Evolutionary conservation across 1,140 invertebrate species (phyloP), one percentile per base, ranked within the genome.

Genomic region (Euwallacea fornicatus): DNA sequence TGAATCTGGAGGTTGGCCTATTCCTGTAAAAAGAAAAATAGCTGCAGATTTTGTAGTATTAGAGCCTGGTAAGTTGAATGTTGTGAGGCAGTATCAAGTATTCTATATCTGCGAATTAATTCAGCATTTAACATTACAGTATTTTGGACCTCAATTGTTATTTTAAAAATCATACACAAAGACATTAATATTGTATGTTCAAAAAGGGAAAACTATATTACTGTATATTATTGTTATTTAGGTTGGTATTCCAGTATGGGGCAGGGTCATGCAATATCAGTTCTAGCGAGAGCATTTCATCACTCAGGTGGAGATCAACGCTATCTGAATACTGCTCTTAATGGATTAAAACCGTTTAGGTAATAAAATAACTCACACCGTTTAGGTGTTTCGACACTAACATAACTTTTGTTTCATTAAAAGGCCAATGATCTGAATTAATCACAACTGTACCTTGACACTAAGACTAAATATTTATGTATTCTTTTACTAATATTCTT

Each of bases 261-360:
- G 6, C 96, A 98, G 81, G 97, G 97, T 0, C 97, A 99, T 81
- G 96, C 92, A 0, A 93, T 99, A 69, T 98, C 96, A 0, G 87
- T 98, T 9, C 83, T 99, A 58, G 89, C 94, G 3, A 85, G 98
- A 74, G 96, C 97, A 0, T 97, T 93, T 83, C 86, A 91, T 81
- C 87, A 90, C 79, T 95, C 93, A 13, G 88, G 90, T 59, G 87
- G 91, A 9, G 88, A 94, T 76, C 77, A 82, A 60, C 81, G 82
- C 56, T 99, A 96, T 83, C 84, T 98, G 64, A 85, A 90, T 50
- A 89, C 94, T 11, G 96, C 96, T 8, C 80, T 90, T 6, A 84
- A 88, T 72, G 97, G 92, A 10, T 82, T 98, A 13, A 86, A 88
- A 74, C 90, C 95, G 44, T 98, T 97, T 59, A 69, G 67, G 67